A percentile compares a stretch with the other conserved stretches of the same genome.
Evolutionary conservation across 2,888 invertebrate genomes (phyloP).

Genomic region (Erebia epiphron): DNA sequence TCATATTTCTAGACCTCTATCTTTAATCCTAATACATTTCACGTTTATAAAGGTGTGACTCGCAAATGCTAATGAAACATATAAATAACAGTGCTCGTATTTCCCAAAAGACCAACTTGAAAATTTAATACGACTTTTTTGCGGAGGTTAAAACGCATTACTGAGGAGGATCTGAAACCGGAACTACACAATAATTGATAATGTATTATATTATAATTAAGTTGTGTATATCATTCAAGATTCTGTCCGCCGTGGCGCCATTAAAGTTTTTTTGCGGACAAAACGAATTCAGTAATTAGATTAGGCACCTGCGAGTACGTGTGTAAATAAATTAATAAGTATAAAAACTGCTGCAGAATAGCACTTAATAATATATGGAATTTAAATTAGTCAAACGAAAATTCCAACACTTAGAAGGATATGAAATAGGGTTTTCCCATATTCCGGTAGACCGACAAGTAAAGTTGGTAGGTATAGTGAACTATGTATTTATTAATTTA

Average conservation of each 20-base stretch:
- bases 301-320: conserved; percentile 5
- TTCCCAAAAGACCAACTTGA: conserved; percentile 58
- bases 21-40: conserved; percentile 3
- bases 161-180: conserved; percentile 75
- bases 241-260: conserved; percentile 31
- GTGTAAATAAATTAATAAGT: conserved; percentile 11
- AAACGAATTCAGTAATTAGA: conserved; percentile 20
- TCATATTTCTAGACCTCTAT: conserved; percentile 9
- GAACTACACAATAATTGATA: conserved; percentile 72
- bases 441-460: background rate
- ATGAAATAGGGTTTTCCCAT: conserved; percentile 13
- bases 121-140: conserved; percentile 65
- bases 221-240: conserved; percentile 40
- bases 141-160: conserved; percentile 57
- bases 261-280: conserved; percentile 9
- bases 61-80: conserved; percentile 37
- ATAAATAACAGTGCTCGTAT: conserved; percentile 48
- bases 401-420: conserved; percentile 7
- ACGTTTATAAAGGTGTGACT: conserved; percentile 20
- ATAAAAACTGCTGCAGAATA: conserved; percentile 1
- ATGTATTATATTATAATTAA: conserved; percentile 47
- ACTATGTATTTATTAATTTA: too few species aligned
- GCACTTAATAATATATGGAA: conserved; percentile 1
- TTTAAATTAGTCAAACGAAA: conserved; percentile 13
- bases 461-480: background rate